Percentiles rank a stretch among this genome's conserved stretches.
These are phyloP conservation scores for Sepioteuthis lessoniana DNA, from an alignment of 2,888 invertebrate species.

Conservation along the genomic window DNA sequence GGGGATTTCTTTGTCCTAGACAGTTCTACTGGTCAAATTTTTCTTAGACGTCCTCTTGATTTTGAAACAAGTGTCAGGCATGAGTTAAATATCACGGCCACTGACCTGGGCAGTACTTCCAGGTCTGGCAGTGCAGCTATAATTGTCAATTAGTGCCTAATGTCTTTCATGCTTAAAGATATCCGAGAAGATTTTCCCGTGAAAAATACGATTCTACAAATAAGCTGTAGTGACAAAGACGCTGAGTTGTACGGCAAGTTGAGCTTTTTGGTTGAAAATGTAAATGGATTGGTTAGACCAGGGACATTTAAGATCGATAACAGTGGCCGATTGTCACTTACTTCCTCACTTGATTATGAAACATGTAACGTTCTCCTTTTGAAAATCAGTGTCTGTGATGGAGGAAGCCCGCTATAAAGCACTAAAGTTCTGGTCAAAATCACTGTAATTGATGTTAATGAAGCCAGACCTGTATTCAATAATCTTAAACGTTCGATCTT, in stretches of 20 bases:
- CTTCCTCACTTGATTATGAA: slow-evolving; percentile 64
- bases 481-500: slow-evolving; percentile 51
- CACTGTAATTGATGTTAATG: slow-evolving; percentile 64
- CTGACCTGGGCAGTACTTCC: slow-evolving; percentile 56
- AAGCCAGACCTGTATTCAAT: slow-evolving; percentile 61
- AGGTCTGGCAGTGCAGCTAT: slow-evolving; percentile 51
- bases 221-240: slow-evolving; percentile 60
- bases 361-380: slow-evolving; percentile 54
- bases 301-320: slow-evolving; percentile 55
- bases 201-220: slow-evolving; percentile 49
- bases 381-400: slow-evolving; percentile 60
- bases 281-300: slow-evolving; percentile 55
- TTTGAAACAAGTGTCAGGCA: slow-evolving; percentile 51
- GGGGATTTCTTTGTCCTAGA: slow-evolving; percentile 56
- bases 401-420: slow-evolving; percentile 55
- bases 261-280: slow-evolving; percentile 53
- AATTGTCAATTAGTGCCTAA: slow-evolving; percentile 49
- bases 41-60: slow-evolving; percentile 55
- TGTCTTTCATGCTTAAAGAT: not conserved
- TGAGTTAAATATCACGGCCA: slow-evolving; percentile 50
- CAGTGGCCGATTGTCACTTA: slow-evolving; percentile 57
- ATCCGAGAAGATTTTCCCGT: not conserved
- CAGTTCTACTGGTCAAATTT: slow-evolving; percentile 55
- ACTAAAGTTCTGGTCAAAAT: slow-evolving; percentile 60
- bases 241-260: slow-evolving; percentile 52